These are phyloP conservation scores for Acrocephalus arundinaceus DNA, from an alignment of 2,113 vertebrate species.

Conservation along the genomic window DNA sequence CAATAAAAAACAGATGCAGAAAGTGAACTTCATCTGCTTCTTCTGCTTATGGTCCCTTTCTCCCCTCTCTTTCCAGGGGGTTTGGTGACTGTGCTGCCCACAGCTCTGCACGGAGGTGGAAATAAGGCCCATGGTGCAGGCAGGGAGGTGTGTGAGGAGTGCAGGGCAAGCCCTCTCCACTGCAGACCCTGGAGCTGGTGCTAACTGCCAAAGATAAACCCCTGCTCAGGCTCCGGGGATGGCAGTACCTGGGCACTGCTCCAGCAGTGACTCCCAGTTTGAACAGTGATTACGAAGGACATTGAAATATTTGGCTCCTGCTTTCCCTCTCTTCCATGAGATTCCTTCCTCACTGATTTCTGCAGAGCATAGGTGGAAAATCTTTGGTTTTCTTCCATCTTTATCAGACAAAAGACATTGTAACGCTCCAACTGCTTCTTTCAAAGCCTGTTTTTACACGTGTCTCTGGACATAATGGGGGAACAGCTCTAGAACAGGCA, in stretches of 20 bases:
- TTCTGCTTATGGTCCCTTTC: slow-evolving; percentile 13
- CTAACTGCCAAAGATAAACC: not conserved
- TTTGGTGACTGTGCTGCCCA: not conserved
- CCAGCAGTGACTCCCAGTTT: not conserved
- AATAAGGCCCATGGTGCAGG: not conserved
- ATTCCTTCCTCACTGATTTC: not conserved
- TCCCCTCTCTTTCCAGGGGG: not conserved
- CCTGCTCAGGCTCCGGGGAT: fast-evolving
- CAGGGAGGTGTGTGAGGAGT: not conserved
- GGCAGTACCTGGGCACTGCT: not conserved
- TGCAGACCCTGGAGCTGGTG: not conserved
- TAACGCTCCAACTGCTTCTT: not conserved
- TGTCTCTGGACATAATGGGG: not conserved
- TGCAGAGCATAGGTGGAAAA: not conserved
- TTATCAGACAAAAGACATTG: not conserved
- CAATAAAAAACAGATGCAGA: slow-evolving; percentile 71
- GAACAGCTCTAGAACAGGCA: not conserved
- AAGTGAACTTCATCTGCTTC: slow-evolving; percentile 55
- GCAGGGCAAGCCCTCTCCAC: not conserved
- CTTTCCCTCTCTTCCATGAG: not conserved
- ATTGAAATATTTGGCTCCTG: not conserved
- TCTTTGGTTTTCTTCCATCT: not conserved
- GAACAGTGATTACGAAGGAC: not conserved
- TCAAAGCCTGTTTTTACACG: not conserved
- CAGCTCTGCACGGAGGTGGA: fast-evolving